phyloP scores from a whole-genome alignment of 2,888 invertebrate genomes.

The Hyppa rectilinea region DNA sequence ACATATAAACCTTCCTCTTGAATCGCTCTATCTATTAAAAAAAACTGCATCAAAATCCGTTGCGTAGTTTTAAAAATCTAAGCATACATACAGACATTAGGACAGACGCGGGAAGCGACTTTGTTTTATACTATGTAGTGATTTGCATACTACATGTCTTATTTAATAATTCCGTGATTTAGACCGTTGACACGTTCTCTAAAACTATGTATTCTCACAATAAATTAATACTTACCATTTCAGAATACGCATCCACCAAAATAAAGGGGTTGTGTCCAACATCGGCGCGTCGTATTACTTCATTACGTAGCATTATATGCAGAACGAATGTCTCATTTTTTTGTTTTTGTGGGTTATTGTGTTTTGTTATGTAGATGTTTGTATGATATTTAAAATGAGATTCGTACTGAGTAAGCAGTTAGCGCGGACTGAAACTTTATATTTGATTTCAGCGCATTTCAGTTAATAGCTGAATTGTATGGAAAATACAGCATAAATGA shows the following conservation, averaged over 20 bases:
- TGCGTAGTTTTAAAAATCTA: no score
- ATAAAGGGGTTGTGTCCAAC: slow-evolving; percentile 78
- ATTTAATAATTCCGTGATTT: no score
- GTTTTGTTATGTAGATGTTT: slow-evolving; percentile 28
- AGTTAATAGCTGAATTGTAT: no score
- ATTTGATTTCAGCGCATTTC: no score
- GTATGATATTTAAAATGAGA: slow-evolving; percentile 9
- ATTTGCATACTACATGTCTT: no score
- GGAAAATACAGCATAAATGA: no score
- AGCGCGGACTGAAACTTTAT: background rate
- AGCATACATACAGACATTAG: no score
- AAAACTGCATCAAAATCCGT: no score
- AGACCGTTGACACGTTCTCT: background rate
- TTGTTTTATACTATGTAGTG: no score
- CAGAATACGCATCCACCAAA: slow-evolving; percentile 61
- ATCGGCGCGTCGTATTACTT: slow-evolving; percentile 78
- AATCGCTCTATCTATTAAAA: no score
- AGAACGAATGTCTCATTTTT: slow-evolving; percentile 67
- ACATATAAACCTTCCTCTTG: no score
- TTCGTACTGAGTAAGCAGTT: background rate
- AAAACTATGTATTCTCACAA: background rate
- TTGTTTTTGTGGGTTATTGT: slow-evolving; percentile 49
- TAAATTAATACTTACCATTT: background rate
- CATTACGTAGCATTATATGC: slow-evolving; percentile 79
- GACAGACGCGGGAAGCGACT: no score